Conservation (phyloP, 1,140 invertebrate genomes). For the Aporrectodea caliginosa region DNA sequence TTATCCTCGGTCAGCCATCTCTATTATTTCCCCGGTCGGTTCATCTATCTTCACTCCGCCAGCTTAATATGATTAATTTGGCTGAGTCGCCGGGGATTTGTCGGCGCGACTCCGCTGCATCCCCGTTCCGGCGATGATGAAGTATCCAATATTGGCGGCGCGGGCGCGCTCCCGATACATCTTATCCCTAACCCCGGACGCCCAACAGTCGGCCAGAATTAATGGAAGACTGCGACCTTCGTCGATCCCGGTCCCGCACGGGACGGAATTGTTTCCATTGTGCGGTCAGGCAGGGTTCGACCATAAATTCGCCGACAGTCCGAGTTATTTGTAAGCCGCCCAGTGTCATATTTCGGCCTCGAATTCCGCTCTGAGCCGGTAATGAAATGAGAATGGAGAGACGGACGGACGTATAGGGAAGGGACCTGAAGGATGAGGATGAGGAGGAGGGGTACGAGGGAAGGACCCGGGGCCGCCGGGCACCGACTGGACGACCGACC, state of each 20-base stretch:
- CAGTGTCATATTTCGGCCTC: not conserved
- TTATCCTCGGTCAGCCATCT: not conserved
- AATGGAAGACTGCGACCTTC: not conserved
- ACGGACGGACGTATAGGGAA: not conserved
- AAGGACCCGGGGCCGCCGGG: not conserved
- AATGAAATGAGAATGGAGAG: not conserved
- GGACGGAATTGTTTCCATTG: not conserved
- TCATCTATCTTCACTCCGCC: not conserved
- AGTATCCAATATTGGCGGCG: not conserved
- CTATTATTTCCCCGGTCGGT: constrained; percentile 1
- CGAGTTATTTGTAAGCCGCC: not conserved
- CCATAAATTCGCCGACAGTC: not conserved
- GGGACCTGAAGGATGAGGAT: not conserved
- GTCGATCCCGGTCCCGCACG: not conserved
- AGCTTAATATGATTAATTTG: constrained; percentile 3
- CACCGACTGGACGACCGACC: not conserved
- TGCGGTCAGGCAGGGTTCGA: not conserved
- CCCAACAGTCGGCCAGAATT: not conserved
- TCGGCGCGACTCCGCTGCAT: not conserved
- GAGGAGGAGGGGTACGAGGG: not conserved
- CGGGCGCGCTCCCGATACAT: not conserved
- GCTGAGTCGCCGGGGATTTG: not conserved
- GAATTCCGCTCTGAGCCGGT: not conserved
- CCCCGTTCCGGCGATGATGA: not conserved
- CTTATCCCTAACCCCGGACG: not conserved